Evolutionary conservation across 2,888 invertebrate species (phyloP).

Genomic region (Cheilosia vulpina): DNA sequence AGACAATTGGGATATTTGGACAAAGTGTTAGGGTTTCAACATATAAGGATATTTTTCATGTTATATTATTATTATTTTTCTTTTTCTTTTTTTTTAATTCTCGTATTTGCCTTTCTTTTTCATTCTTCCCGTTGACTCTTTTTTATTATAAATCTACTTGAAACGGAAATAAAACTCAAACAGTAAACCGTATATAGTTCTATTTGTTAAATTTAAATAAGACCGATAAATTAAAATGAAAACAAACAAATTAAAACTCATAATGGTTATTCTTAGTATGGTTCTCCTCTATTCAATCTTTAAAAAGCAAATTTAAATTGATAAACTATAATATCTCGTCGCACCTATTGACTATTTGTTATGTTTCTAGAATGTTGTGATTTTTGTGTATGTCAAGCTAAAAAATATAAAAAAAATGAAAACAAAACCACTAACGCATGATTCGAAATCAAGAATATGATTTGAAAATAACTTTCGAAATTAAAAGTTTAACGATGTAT

Average conservation of each 20-base stretch:
- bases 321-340: slow-evolving; percentile 41
- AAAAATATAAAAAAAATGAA: background rate
- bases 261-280: slow-evolving; percentile 32
- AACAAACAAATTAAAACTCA: slow-evolving; percentile 19
- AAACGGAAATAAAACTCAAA: slow-evolving; percentile 77
- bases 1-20: slow-evolving; percentile 89
- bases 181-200: slow-evolving; percentile 56
- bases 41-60: slow-evolving; percentile 80
- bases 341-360: slow-evolving; percentile 40
- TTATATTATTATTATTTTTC: slow-evolving; percentile 62
- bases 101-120: slow-evolving; percentile 41
- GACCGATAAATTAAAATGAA: slow-evolving; percentile 66
- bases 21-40: slow-evolving; percentile 85
- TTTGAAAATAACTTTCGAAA: slow-evolving; percentile 4
- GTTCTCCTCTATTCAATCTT: slow-evolving; percentile 52
- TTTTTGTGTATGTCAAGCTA: slow-evolving; percentile 25
- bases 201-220: slow-evolving; percentile 53
- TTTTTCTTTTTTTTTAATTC: slow-evolving; percentile 62
- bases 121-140: slow-evolving; percentile 34
- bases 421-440: slow-evolving; percentile 14
- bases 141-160: slow-evolving; percentile 52
- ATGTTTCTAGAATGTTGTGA: slow-evolving; percentile 37
- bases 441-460: slow-evolving; percentile 36
- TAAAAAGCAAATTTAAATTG: slow-evolving; percentile 73
- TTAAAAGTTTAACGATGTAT: slow-evolving; percentile 43